Conservation (phyloP, 1,140 invertebrate species). For the Drosophila persimilis region DNA sequence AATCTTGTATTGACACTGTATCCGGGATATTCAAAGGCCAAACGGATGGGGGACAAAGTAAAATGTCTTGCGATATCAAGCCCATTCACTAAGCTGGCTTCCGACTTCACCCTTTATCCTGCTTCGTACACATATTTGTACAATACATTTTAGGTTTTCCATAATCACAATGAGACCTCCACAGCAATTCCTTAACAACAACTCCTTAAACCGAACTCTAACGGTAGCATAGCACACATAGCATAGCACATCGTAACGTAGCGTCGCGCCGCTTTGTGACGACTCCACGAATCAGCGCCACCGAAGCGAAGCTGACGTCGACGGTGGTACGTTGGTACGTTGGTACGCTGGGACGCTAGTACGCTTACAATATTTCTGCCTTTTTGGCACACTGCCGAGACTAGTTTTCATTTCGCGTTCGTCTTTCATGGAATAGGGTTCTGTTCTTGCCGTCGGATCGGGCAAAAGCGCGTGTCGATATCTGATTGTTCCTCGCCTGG, state of each 20-base stretch:
- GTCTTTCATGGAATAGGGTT: conserved; percentile 35
- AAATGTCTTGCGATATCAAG: conserved; percentile 72
- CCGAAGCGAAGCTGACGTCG: conserved; percentile 38
- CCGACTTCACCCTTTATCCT: conserved; percentile 39
- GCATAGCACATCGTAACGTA: too few relatives aligned
- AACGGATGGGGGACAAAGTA: conserved; percentile 65
- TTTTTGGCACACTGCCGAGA: conserved; percentile 67
- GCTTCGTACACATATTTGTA: conserved; percentile 29
- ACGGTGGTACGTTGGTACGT: conserved; percentile 12
- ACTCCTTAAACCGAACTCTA: conserved; percentile 37
- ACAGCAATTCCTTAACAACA: conserved; percentile 4
- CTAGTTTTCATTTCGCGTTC: conserved; percentile 76
- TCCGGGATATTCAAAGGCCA: conserved; percentile 69
- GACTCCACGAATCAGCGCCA: conserved; percentile 21
- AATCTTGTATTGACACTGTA: conserved; percentile 57
- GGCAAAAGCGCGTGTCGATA: conserved; percentile 41
- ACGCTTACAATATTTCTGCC: conserved; percentile 43
- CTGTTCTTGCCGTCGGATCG: conserved; percentile 64
- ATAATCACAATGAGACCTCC: conserved; percentile 24
- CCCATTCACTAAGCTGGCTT: conserved; percentile 56
- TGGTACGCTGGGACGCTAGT: conserved; percentile 12
- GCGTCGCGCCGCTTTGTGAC: too few relatives aligned
- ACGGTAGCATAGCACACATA: conserved; percentile 21
- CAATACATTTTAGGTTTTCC: conserved; percentile 20
- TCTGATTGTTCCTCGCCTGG: neutral